Evolutionary conservation across 2,888 invertebrate genomes (phyloP).

Genomic region (Drosophila planitibia): DNA sequence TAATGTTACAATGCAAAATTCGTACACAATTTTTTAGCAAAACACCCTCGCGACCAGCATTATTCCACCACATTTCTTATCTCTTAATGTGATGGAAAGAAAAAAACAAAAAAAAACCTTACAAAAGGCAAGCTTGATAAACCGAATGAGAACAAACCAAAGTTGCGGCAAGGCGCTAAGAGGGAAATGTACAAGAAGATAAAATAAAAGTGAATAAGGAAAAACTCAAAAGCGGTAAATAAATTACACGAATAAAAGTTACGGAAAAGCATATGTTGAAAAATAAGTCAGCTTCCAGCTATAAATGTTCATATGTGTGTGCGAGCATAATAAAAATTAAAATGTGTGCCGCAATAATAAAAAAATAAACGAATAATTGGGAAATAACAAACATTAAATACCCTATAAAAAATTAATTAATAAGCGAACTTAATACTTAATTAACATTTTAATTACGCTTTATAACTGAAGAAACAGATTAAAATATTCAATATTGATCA

Average conservation of each 20-base stretch:
- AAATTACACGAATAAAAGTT: slow-evolving; percentile 35
- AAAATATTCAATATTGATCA: neutral
- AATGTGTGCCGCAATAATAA: slow-evolving; percentile 25
- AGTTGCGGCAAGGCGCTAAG: slow-evolving; percentile 10
- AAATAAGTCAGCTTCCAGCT: slow-evolving; percentile 29
- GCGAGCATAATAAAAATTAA: slow-evolving; percentile 48
- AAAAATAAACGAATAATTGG: neutral
- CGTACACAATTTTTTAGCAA: neutral
- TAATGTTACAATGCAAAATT: slow-evolving; percentile 19
- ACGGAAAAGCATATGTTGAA: slow-evolving; percentile 28
- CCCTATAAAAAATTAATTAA: neutral
- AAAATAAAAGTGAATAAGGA: neutral
- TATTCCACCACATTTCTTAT: slow-evolving; percentile 36
- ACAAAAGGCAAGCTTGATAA: slow-evolving; percentile 34
- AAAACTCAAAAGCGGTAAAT: slow-evolving; percentile 17
- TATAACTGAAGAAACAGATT: neutral
- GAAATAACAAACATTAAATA: neutral
- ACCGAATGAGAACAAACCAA: slow-evolving; percentile 14
- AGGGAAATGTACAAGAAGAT: slow-evolving; percentile 2
- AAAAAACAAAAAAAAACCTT: neutral
- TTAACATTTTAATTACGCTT: neutral
- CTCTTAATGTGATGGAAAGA: slow-evolving; percentile 36
- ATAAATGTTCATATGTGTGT: slow-evolving; percentile 7
- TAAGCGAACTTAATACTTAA: neutral
- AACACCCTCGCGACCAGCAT: neutral